Evolutionary conservation across 2,888 invertebrate species (phyloP).

Genomic region (Spilosoma lubricipeda): DNA sequence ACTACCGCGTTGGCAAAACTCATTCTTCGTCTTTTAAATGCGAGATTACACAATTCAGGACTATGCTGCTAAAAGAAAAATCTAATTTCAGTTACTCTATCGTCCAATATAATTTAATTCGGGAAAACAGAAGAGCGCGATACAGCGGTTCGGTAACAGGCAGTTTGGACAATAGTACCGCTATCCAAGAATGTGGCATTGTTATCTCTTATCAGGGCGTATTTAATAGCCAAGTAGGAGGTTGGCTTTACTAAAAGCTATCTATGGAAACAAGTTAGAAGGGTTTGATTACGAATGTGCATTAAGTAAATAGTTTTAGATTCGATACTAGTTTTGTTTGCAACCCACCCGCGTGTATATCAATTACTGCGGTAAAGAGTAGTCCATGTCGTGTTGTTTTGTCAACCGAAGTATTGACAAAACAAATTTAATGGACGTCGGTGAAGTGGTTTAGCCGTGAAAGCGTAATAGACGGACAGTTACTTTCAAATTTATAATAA

Average conservation of each 20-base stretch:
- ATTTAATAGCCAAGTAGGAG: slow-evolving; percentile 1
- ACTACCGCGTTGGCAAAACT: too few species aligned
- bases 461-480: too few species aligned
- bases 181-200: background rate
- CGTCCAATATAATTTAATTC: background rate
- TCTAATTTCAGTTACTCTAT: background rate
- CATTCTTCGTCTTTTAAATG: background rate
- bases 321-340: too few species aligned
- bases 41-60: background rate
- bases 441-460: too few species aligned
- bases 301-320: background rate
- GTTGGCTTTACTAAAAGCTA: slow-evolving; percentile 1
- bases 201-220: background rate
- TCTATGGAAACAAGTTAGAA: too few species aligned
- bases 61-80: background rate
- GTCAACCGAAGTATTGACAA: too few species aligned
- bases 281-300: background rate
- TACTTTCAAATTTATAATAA: too few species aligned
- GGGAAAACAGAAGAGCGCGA: background rate
- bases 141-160: background rate
- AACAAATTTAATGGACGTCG: too few species aligned
- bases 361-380: too few species aligned
- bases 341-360: too few species aligned
- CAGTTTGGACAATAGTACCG: background rate
- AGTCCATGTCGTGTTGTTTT: too few species aligned